Base-by-base conservation (phyloP, 2,113 vertebrate species). In the Chiloscyllium plagiosum region DNA sequence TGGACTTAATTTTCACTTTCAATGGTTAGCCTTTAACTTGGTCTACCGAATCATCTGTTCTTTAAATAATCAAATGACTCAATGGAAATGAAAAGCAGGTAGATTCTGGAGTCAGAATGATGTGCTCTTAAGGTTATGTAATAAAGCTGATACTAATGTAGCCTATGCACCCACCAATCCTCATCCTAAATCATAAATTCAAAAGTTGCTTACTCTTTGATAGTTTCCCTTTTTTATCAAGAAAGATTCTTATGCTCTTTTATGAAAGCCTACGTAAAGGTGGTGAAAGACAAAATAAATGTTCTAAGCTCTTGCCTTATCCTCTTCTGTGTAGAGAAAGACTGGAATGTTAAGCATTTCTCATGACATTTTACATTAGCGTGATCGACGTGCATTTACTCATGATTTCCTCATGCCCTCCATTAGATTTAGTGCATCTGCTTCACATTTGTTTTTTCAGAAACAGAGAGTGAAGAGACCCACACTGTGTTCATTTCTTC, bases 371-470 rank as follows among this genome's bases (percentile, higher is more conserved):
- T 95, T 95, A 50, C 69, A 95, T 95, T 47, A 95, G 68, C 12
- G 26, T 72, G 93, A 95, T 95, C 42, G 19, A 26, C 68, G 2
- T 50, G 20, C n/a, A 52, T 72, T 72, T 47, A 76, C 72, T 95
- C 68, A 72, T 72, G 68, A 52, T 95, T 72, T 72, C 68, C 94
- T 95, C 94, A 69, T 42, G 22, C 50, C 94, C 68, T 95, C 65
- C 69, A 52, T 42, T 50, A 72, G 22, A 4, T 29, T 76, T 50
- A 33, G 69, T 61, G 42, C 94, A 95, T 95, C 94, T 95, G 94
- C 94, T 95, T 95, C 94, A 52, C 42, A 95, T 95, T 95, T 76
- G 94, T 76, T 95, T 95, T 72, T 69, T 95, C 94, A 95, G 68
- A 52, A 29, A 95, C 94, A 52, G 69, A 95, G 68, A 72, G 69